phyloP scores from a whole-genome alignment of 2,113 vertebrate genomes.

The Hippocampus abdominalis region DNA sequence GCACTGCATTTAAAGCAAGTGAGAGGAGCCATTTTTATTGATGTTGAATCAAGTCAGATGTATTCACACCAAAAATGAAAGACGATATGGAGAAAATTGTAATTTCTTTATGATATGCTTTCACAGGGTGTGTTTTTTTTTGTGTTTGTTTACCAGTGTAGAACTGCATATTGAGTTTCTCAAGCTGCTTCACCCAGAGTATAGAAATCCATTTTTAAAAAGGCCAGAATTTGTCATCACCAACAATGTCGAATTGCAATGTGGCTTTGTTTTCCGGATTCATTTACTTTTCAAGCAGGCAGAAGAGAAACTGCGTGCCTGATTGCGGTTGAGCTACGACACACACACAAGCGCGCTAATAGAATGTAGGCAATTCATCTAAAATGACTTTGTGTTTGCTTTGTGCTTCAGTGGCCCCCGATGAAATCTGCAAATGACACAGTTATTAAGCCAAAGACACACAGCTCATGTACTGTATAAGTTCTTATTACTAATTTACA shows the following conservation, averaged over 20 bases:
- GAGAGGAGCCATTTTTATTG: too few species aligned
- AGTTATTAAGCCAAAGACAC: slow-evolving; percentile 13
- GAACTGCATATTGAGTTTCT: not conserved
- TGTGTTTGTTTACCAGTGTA: not conserved
- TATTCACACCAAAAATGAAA: not conserved
- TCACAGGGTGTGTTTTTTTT: not conserved
- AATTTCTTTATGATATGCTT: not conserved
- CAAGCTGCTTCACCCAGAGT: not conserved
- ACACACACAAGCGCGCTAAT: not conserved
- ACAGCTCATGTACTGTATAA: slow-evolving; percentile 5
- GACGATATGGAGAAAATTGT: not conserved
- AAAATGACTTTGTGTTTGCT: slow-evolving; percentile 7
- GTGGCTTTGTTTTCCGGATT: not conserved
- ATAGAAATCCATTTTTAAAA: not conserved
- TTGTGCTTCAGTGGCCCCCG: slow-evolving; percentile 12
- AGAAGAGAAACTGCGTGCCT: not conserved
- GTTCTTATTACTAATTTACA: not conserved
- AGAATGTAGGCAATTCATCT: not conserved
- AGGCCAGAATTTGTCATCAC: not conserved
- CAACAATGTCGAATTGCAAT: not conserved
- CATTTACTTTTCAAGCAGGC: not conserved
- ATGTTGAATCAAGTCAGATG: too few species aligned
- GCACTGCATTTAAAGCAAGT: not conserved
- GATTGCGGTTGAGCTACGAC: not conserved
- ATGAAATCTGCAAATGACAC: slow-evolving; percentile 16